phyloP scores from a whole-genome alignment of 92 coral and sea anemone species.

The Galaxea fascicularis region DNA sequence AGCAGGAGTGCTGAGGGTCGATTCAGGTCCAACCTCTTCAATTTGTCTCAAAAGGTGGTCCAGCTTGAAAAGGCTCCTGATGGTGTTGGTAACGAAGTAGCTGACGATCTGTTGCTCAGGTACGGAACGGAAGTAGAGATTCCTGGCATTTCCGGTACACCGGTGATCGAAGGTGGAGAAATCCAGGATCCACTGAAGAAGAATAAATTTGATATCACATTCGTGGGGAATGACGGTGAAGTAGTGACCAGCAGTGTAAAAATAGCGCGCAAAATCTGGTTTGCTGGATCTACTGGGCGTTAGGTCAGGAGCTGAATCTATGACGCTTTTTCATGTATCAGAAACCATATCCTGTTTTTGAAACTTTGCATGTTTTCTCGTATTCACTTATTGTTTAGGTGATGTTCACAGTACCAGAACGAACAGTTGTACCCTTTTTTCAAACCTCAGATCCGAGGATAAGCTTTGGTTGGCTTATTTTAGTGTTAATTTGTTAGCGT shows the following conservation, averaged over 20 bases:
- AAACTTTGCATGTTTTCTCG: too few species aligned
- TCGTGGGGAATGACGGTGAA: constrained; percentile 66
- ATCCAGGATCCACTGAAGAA: constrained; percentile 58
- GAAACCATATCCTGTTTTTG: too few species aligned
- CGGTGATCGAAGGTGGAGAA: constrained; percentile 30
- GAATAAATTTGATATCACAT: constrained; percentile 55
- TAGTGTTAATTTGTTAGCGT: too few species aligned
- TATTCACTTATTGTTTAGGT: too few species aligned
- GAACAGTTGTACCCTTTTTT: too few species aligned
- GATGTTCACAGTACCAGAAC: too few species aligned
- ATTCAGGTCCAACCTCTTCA: too few species aligned
- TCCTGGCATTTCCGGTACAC: constrained; percentile 59
- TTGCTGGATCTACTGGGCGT: constrained; percentile 30
- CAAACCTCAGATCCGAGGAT: too few species aligned
- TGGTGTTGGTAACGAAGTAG: constrained; percentile 37
- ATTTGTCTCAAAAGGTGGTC: constrained; percentile 68
- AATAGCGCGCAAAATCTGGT: constrained; percentile 64
- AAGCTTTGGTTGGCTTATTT: too few species aligned
- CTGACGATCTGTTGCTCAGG: constrained; percentile 59
- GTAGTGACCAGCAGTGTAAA: constrained; percentile 54
- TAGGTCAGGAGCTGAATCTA: not conserved
- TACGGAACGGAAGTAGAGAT: constrained; percentile 78
- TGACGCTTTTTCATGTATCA: too few species aligned
- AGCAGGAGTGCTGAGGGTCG: too few species aligned
- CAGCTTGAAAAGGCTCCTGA: constrained; percentile 68